Evolutionary conservation across 2,113 vertebrate genomes (phyloP), one percentile per base, ranked within the genome.

Genomic region (Jaculus jaculus): DNA sequence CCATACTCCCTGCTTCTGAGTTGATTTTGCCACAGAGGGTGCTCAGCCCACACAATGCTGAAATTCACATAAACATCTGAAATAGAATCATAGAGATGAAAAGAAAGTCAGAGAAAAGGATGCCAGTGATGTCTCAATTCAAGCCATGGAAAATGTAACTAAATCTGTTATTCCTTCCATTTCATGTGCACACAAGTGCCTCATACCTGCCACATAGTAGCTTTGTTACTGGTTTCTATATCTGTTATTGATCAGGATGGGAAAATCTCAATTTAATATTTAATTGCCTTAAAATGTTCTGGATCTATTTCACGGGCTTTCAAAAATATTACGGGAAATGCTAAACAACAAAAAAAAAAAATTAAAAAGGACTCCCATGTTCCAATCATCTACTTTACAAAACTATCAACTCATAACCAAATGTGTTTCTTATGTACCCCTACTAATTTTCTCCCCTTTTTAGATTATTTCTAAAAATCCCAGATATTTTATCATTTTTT

Each of bases 1-100:
- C 75, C 60, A 71, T 34, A 28, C 26, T 71, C 24, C 63, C 39
- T 79, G 66, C 82, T 89, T 93, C 93, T 92, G 54, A 95, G 74
- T 89, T 96, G 88, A 63, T 92, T 96, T 94, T 84, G n/a, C 32
- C 69, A 96, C 87, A 80, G 23, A 95, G 83, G 79, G 30, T 92
- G 92, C 94, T 86, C 97, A 92, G 87, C 80, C 77, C 68, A 93
- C 93, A 94, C 63, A 79, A 18, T 96, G 91, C 92, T 89, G 96
- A 92, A 91, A 96, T 92, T 94, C 86, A 85, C 84, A 91, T 91
- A 47, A 96, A 94, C 94, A 96, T 95, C 91, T 97, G 93, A 96
- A 98, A 93, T 96, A 97, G 94, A 94, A 97, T 92, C 80, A 96
- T 93, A 58, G 87, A 92, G 84, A 87, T 94, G 77, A 94, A 96